A percentile compares a stretch with the other conserved stretches of the same genome.
Conservation (phyloP, 2,888 invertebrate genomes). For the Pseudococcus longispinus region DNA sequence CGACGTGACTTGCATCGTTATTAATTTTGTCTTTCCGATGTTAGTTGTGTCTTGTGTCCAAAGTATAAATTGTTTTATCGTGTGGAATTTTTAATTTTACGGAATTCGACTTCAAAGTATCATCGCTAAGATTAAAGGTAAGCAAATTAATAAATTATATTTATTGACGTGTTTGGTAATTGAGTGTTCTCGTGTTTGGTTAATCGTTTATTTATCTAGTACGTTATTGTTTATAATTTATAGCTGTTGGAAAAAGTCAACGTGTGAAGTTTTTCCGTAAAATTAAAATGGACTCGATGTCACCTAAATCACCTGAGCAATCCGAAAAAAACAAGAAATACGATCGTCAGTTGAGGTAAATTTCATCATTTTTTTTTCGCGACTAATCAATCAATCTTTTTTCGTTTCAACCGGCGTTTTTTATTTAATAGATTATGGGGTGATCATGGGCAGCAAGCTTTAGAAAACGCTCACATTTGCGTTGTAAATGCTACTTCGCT, state of each 20-base stretch:
- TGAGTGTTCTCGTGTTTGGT: background rate
- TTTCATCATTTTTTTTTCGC: background rate
- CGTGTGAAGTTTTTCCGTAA: background rate
- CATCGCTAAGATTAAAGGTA: no score
- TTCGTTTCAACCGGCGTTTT: background rate
- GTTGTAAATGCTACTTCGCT: conserved; percentile 91
- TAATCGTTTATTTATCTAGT: no score
- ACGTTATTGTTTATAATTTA: background rate
- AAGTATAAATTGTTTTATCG: no score
- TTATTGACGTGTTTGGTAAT: background rate
- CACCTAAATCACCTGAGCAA: conserved; percentile 76
- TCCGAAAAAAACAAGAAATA: conserved; percentile 80
- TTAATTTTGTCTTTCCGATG: no score
- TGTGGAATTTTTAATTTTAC: no score
- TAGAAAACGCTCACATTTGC: conserved; percentile 91
- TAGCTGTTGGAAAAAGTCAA: background rate
- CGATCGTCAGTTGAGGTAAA: conserved; percentile 77
- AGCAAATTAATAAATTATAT: no score
- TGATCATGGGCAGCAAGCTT: conserved; percentile 90
- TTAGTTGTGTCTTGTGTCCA: no score
- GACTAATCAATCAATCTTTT: background rate
- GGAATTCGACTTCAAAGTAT: no score
- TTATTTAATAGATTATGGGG: conserved; percentile 83
- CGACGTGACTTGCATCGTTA: no score
- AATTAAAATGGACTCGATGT: conserved; percentile 71